These are phyloP conservation scores for Gonioctena quinquepunctata DNA, from an alignment of 1,140 invertebrate genomes.

Conservation along the genomic window DNA sequence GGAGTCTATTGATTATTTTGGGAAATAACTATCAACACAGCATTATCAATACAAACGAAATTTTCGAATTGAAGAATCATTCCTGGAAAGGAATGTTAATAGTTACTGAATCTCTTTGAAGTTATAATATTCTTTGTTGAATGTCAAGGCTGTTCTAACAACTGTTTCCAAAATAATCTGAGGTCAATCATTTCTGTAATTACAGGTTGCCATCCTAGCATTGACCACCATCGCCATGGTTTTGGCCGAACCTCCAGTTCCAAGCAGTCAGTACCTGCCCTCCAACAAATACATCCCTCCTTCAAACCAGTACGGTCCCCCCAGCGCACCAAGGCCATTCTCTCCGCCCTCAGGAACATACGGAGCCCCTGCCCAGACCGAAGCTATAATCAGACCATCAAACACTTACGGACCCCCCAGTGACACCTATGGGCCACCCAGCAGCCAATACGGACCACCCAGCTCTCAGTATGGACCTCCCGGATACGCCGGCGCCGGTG, in stretches of 20 bases:
- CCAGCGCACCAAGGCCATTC: slow-evolving; percentile 39
- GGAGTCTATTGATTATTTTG: too few relatives aligned
- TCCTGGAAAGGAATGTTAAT: too few relatives aligned
- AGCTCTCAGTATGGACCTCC: slow-evolving; percentile 50
- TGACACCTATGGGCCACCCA: slow-evolving; percentile 51
- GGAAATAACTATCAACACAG: too few relatives aligned
- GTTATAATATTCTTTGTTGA: too few relatives aligned
- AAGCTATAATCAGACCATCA: slow-evolving; percentile 40
- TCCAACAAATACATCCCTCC: slow-evolving; percentile 52
- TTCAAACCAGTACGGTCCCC: slow-evolving; percentile 49
- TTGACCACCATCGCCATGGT: slow-evolving; percentile 36
- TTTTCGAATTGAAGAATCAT: too few relatives aligned
- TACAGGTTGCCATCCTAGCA: slow-evolving; percentile 38
- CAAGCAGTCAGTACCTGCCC: slow-evolving; percentile 61
- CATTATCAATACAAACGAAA: too few relatives aligned
- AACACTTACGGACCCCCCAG: slow-evolving; percentile 48
- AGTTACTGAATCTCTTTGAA: too few relatives aligned
- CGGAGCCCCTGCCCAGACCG: slow-evolving; percentile 32
- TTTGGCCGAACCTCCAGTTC: slow-evolving; percentile 56
- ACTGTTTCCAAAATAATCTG: too few relatives aligned
- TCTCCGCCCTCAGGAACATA: slow-evolving; percentile 45
- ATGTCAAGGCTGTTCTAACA: too few relatives aligned
- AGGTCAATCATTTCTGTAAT: too few relatives aligned
- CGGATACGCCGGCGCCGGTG: slow-evolving; percentile 41
- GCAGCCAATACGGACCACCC: slow-evolving; percentile 33